A percentile compares a stretch with the other conserved stretches of the same genome.
Conservation (phyloP, 2,888 invertebrate genomes). For the Criorhina ranunculi region DNA sequence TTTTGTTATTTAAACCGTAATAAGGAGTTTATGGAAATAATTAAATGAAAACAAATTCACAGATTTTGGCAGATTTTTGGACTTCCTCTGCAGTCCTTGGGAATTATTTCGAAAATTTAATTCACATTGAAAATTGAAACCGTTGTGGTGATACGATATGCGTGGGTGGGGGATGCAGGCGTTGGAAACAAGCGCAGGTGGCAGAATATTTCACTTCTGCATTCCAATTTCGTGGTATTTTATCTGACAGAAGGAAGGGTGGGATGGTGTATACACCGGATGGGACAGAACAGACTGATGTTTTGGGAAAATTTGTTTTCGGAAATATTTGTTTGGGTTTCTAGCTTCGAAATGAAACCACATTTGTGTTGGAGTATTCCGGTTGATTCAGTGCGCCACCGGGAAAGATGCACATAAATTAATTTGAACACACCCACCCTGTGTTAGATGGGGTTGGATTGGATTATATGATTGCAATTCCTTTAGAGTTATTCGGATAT, state of each 20-base stretch:
- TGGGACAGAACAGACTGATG: neutral
- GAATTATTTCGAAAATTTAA: conserved; percentile 47
- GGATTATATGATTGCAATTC: conserved; percentile 11
- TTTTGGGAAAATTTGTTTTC: conserved; percentile 4
- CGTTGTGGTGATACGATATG: conserved; percentile 24
- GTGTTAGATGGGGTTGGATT: neutral
- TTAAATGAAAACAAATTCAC: conserved; percentile 56
- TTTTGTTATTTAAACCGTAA: conserved; percentile 57
- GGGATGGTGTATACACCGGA: neutral
- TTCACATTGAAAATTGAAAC: conserved; percentile 47
- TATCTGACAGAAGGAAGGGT: neutral
- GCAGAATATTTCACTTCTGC: conserved; percentile 1
- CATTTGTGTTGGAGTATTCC: neutral
- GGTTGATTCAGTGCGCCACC: neutral
- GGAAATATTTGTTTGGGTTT: conserved; percentile 9
- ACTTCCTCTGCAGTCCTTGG: neutral
- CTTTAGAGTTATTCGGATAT: neutral
- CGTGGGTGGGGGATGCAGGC: neutral
- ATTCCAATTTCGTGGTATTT: conserved; percentile 24
- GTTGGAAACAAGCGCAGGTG: neutral
- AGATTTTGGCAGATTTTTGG: conserved; percentile 42
- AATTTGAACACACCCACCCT: neutral
- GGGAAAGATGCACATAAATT: conserved; percentile 11
- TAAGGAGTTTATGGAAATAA: conserved; percentile 49
- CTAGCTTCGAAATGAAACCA: conserved; percentile 4